phyloP scores from a whole-genome alignment of 2,888 invertebrate genomes.

The Drosophila ustulata region DNA sequence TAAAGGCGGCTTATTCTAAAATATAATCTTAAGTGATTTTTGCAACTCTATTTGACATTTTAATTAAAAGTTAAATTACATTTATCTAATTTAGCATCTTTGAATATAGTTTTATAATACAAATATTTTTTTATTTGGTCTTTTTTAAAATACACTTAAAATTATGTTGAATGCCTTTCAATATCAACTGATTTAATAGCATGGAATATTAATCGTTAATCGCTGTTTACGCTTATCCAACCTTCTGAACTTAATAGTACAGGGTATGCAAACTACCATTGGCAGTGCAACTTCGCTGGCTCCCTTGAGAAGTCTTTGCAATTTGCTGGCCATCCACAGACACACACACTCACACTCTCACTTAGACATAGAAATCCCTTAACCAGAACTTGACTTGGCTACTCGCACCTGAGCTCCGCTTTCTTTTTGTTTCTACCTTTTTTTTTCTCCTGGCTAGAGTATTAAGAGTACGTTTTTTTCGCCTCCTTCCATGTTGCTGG shows the following conservation, averaged over 20 bases:
- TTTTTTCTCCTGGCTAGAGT: slow-evolving; percentile 18
- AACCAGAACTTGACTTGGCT: slow-evolving; percentile 16
- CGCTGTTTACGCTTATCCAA: background rate
- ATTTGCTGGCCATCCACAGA: slow-evolving; percentile 46
- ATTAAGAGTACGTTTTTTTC: slow-evolving; percentile 21
- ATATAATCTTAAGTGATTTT: too few relatives aligned
- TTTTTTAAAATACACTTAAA: background rate
- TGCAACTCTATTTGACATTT: too few relatives aligned
- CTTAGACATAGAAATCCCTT: slow-evolving; percentile 2
- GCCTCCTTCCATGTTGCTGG: background rate
- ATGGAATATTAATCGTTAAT: background rate
- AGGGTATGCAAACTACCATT: slow-evolving; percentile 43
- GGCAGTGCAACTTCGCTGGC: slow-evolving; percentile 40
- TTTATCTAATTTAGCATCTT: too few relatives aligned
- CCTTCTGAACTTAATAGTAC: background rate
- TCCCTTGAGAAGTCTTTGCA: slow-evolving; percentile 61
- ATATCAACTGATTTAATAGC: background rate
- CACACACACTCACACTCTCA: slow-evolving; percentile 7
- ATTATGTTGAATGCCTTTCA: too few relatives aligned
- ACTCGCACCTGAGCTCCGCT: slow-evolving; percentile 48
- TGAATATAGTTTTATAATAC: background rate
- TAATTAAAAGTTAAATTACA: too few relatives aligned
- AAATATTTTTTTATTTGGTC: too few relatives aligned
- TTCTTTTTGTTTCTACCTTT: slow-evolving; percentile 16
- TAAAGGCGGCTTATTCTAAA: too few relatives aligned